phyloP scores from a whole-genome alignment of 1,140 invertebrate genomes.

The Frieseomelitta varia region DNA sequence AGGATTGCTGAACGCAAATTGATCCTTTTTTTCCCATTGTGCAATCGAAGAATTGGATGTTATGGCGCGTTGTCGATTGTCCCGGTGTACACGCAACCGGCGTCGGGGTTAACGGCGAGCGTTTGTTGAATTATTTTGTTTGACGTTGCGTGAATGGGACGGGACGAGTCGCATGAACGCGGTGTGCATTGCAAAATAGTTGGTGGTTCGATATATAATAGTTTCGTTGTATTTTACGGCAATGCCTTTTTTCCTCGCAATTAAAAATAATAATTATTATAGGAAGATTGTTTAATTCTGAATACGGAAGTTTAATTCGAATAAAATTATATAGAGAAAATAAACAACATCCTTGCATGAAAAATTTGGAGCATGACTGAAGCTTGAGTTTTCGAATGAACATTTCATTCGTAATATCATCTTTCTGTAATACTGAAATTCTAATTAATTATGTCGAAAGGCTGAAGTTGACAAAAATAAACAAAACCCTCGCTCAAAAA shows the following conservation, averaged over 20 bases:
- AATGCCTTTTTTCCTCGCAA: too few relatives aligned
- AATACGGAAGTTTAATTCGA: neutral
- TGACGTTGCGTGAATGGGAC: neutral
- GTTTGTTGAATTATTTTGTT: slow-evolving; percentile 5
- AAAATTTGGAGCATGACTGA: too few relatives aligned
- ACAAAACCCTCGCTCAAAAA: too few relatives aligned
- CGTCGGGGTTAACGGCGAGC: neutral
- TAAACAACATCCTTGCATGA: neutral
- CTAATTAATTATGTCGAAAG: too few relatives aligned
- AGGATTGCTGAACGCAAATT: slow-evolving; percentile 27
- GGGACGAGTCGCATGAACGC: neutral
- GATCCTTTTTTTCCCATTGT: slow-evolving; percentile 27
- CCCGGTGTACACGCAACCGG: neutral
- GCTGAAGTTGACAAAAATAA: too few relatives aligned
- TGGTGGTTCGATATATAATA: neutral
- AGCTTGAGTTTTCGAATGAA: too few relatives aligned
- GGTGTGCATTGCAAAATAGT: neutral
- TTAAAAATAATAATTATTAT: neutral
- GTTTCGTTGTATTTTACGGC: too few relatives aligned
- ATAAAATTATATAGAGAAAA: neutral
- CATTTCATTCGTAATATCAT: too few relatives aligned
- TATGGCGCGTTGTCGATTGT: slow-evolving; percentile 5
- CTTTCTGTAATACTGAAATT: too few relatives aligned
- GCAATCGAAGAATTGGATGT: slow-evolving; percentile 15
- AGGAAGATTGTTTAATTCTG: neutral